Conservation (phyloP, 2,888 invertebrate species). For the Sarcophaga variegata region DNA sequence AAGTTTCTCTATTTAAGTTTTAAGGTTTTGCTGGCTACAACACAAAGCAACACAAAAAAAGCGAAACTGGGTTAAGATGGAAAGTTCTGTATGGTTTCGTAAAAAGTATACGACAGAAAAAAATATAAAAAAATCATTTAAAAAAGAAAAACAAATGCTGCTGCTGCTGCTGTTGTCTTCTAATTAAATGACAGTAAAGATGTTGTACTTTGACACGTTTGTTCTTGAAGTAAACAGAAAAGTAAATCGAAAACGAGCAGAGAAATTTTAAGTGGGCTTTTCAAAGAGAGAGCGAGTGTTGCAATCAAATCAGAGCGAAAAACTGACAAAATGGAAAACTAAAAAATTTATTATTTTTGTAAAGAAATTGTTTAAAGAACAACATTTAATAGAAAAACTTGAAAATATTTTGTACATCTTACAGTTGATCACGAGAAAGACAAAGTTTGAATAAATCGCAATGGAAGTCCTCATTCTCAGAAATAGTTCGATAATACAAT, state of each 20-base stretch:
- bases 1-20: constrained; percentile 53
- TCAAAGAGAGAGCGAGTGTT: background rate
- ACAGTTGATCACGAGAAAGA: too few species aligned
- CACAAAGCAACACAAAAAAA: background rate
- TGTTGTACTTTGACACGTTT: constrained; percentile 48
- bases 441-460: too few species aligned
- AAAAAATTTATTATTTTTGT: too few species aligned
- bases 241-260: background rate
- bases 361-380: too few species aligned
- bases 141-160: too few species aligned
- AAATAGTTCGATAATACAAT: too few species aligned
- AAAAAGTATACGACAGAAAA: background rate
- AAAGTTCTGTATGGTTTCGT: constrained; percentile 15
- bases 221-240: background rate
- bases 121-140: background rate
- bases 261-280: background rate
- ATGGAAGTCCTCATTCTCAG: too few species aligned
- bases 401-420: too few species aligned
- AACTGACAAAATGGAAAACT: too few species aligned
- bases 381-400: too few species aligned
- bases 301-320: too few species aligned
- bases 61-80: constrained; percentile 49
- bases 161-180: constrained; percentile 6
- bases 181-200: constrained; percentile 51
- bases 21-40: constrained; percentile 5